Evolutionary conservation across 1,140 invertebrate species (phyloP).

Genomic region (Cecropterus lyciades): DNA sequence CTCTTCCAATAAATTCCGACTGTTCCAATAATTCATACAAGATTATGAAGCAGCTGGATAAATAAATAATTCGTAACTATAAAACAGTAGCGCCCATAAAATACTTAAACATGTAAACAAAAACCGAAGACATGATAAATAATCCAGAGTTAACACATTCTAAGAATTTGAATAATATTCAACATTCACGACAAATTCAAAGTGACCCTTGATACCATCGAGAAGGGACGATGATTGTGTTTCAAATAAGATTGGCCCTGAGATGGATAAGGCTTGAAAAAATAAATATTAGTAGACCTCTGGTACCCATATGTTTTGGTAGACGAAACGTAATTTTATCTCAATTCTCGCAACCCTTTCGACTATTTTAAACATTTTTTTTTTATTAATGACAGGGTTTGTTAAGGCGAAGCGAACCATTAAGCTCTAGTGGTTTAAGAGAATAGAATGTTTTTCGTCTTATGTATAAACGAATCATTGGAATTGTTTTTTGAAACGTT

Average conservation of each 20-base stretch:
- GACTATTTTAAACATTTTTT: constrained; percentile 34
- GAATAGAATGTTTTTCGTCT: no score
- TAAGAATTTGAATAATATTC: constrained; percentile 27
- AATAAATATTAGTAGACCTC: constrained; percentile 38
- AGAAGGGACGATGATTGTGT: constrained; percentile 10
- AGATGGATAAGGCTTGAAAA: constrained; percentile 37
- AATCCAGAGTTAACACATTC: constrained; percentile 44
- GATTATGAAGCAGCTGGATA: background rate
- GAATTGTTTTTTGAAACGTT: no score
- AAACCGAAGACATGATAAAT: constrained; percentile 36
- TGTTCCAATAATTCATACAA: constrained; percentile 1
- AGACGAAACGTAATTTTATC: constrained; percentile 43
- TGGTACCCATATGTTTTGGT: constrained; percentile 40
- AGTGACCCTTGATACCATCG: background rate
- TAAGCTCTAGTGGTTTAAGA: no score
- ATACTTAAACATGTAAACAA: constrained; percentile 34
- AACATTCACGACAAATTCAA: background rate
- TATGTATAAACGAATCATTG: no score
- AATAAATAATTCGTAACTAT: constrained; percentile 39
- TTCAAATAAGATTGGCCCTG: constrained; percentile 4
- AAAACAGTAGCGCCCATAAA: constrained; percentile 39
- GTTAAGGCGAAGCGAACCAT: constrained; percentile 19
- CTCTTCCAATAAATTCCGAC: background rate
- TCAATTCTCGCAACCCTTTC: constrained; percentile 46
- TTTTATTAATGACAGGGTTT: constrained; percentile 24